These are phyloP conservation scores for Axinella damicornis DNA, from an alignment of 37 sponge, comb jelly and placozoan genomes.

Conservation along the genomic window DNA sequence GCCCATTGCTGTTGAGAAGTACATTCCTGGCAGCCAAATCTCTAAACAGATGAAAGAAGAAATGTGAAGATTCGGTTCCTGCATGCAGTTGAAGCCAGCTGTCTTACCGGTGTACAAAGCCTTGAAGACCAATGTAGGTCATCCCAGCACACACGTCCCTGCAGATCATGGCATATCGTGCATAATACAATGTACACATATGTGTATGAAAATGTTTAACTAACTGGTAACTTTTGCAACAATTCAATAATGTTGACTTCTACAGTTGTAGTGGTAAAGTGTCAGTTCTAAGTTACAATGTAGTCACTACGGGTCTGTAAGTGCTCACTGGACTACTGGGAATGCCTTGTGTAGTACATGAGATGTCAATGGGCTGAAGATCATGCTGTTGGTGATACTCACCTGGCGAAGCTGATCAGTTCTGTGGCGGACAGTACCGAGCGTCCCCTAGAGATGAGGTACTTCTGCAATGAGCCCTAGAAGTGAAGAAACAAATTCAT, in stretches of 20 bases:
- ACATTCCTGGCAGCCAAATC: conserved; percentile 81
- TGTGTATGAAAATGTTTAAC: too few relatives aligned
- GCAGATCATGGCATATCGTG: background rate
- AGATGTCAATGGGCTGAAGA: too few relatives aligned
- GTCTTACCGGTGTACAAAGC: conserved; percentile 73
- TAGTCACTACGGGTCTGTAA: too few relatives aligned
- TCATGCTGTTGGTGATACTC: background rate
- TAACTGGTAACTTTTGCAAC: too few relatives aligned
- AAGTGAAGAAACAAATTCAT: background rate
- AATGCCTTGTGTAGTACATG: too few relatives aligned
- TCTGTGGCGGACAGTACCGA: conserved; percentile 67
- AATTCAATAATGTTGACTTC: too few relatives aligned
- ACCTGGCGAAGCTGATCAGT: conserved; percentile 66
- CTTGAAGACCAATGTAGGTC: conserved; percentile 58
- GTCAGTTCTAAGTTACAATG: too few relatives aligned
- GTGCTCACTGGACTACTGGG: too few relatives aligned
- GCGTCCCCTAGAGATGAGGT: conserved; percentile 62
- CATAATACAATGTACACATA: too few relatives aligned
- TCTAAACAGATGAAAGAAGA: background rate
- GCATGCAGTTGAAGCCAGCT: background rate
- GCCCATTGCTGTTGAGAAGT: conserved; percentile 75
- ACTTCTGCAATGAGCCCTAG: conserved; percentile 76
- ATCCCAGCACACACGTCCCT: conserved; percentile 84
- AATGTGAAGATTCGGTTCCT: background rate
- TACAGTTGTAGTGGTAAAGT: too few relatives aligned